Evolutionary conservation across 2,113 vertebrate species (phyloP).

Genomic region (Pampusana beccarii): DNA sequence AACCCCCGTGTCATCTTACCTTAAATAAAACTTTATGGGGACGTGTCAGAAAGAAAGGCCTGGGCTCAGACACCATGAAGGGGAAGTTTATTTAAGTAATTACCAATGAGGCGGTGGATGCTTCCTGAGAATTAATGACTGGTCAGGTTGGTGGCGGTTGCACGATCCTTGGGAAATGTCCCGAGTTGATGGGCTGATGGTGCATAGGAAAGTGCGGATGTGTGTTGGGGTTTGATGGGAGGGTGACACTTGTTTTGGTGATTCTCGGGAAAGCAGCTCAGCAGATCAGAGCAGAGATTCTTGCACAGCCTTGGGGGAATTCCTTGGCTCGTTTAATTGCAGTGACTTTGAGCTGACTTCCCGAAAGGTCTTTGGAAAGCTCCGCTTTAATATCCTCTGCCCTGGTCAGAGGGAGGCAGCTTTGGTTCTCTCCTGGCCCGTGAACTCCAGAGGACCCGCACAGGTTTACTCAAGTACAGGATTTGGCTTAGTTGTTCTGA

Average conservation of each 20-base stretch:
- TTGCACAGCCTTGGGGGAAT: neutral
- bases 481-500: neutral
- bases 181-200: neutral
- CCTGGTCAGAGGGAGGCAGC: neutral
- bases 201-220: fast-evolving
- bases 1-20: slow-evolving; percentile 14
- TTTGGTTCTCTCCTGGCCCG: neutral
- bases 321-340: neutral
- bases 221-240: fast-evolving
- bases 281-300: neutral
- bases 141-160: neutral
- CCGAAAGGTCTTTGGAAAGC: neutral
- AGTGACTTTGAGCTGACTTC: neutral
- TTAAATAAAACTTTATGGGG: neutral
- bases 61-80: neutral
- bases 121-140: slow-evolving; percentile 17
- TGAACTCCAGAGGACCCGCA: neutral
- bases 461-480: neutral
- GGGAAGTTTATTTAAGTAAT: slow-evolving; percentile 58
- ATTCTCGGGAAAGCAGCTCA: neutral
- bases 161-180: neutral
- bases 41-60: neutral
- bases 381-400: slow-evolving; percentile 17
- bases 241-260: neutral
- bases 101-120: neutral